Base-by-base conservation (phyloP, 2,797 vertebrate genomes). In the Enteromius treurensis region DNA sequence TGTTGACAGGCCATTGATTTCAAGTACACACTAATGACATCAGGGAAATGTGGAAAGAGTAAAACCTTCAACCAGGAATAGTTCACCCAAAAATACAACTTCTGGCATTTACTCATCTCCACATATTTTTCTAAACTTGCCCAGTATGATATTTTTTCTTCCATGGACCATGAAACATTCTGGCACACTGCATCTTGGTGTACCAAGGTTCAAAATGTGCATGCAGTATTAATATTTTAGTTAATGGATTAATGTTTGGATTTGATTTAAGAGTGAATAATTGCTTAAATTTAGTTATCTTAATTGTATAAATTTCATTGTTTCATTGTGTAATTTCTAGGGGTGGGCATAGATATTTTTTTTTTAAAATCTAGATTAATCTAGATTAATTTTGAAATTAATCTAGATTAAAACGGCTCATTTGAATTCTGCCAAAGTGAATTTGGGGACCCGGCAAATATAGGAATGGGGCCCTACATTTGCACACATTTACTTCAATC, bases 1-100 rank as follows among this genome's bases (percentile, higher is more conserved):
- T 76, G 80, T 68, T 82, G 71, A 76, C 80, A 82, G 80, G n/a
- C 80, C 71, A 42, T 8, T 42, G 45, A 55, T 53, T 82, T 82
- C 34, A 76, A 67, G 60, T 53, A 32, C 45, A 67, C 37, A 53
- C n/a, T 76, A 82, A 76, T 76, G 71, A 51, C 60, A 76, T 67
- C 71, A 76, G 60, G 68, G n/a, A 42, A 32, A 49, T 55, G 60
- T 75, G 71, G 32, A 81, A 49, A 81, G 29, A 74, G 70, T 64
- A 51, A 74, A 65, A 51, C 32, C 58, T 53, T 64, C n/a, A 53
- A 29, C 42, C 29, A 45, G 13, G 42, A 65, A 81, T 74, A 81
- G 69, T 51, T 49, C 29, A 37, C 29, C 42, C 42, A 5, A 55
- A 82, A 82, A 75, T 67, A 49, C 21, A 55, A 53, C 26, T 74